phyloP scores from a whole-genome alignment of 35 echinoderm and acorn worm genomes.

The Apostichopus californicus region DNA sequence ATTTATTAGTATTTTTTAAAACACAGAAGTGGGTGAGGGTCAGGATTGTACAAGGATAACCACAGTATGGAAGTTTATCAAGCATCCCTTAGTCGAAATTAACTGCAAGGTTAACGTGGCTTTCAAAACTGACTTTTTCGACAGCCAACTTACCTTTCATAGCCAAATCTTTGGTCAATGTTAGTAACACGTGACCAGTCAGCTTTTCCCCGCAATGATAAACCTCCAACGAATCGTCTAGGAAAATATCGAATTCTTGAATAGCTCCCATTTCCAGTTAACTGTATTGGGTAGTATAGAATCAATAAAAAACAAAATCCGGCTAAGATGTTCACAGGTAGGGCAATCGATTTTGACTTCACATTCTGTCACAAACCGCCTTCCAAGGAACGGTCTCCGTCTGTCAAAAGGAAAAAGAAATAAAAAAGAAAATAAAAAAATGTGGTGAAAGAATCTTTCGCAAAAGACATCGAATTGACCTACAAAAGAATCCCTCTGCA shows the following conservation, averaged over 20 bases:
- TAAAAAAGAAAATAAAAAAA: not conserved
- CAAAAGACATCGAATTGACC: not conserved
- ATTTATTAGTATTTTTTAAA: too few relatives aligned
- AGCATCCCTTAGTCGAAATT: too few relatives aligned
- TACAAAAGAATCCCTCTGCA: not conserved
- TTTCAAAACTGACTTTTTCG: too few relatives aligned
- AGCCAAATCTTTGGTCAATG: conserved; percentile 96
- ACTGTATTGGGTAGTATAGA: not conserved
- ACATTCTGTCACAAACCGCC: not conserved
- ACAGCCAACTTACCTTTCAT: conserved; percentile 87
- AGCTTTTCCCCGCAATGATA: conserved; percentile 90
- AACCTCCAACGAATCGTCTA: conserved; percentile 93
- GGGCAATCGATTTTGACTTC: not conserved
- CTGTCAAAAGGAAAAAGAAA: not conserved
- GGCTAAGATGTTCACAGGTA: not conserved
- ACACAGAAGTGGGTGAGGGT: too few relatives aligned
- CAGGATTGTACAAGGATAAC: too few relatives aligned
- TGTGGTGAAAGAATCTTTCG: not conserved
- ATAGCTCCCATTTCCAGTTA: conserved; percentile 92
- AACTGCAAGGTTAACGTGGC: too few relatives aligned
- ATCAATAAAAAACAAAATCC: not conserved
- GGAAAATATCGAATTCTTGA: conserved; percentile 90
- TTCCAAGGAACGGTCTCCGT: not conserved
- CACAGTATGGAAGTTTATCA: too few relatives aligned
- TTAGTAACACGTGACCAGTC: conserved; percentile 80